Percentiles rank a stretch among this genome's conserved stretches.
Conservation (phyloP, 2,888 invertebrate genomes). For the Lypha dubia region DNA sequence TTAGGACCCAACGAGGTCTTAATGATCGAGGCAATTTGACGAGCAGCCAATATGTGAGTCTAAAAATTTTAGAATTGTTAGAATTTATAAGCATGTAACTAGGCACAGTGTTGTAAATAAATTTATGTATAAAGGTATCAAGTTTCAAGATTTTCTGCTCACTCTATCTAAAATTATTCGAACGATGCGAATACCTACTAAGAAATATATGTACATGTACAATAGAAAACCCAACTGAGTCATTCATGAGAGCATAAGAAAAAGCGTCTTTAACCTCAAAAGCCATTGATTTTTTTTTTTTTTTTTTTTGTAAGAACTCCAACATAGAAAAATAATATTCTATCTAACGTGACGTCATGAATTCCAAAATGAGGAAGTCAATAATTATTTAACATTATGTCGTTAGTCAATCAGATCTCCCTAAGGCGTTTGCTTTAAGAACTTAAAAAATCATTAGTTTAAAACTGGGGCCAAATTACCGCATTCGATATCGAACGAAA, state of each 20-base stretch:
- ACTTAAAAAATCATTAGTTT: background rate
- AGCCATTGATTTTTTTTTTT: background rate
- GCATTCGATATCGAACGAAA: too few relatives aligned
- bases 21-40: conserved; percentile 94
- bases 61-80: conserved; percentile 84
- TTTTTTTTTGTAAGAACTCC: conserved; percentile 9
- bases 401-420: background rate
- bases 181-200: conserved; percentile 47
- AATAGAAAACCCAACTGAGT: conserved; percentile 72
- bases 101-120: too few relatives aligned
- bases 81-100: too few relatives aligned
- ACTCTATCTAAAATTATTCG: background rate
- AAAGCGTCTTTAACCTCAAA: conserved; percentile 79
- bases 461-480: too few relatives aligned
- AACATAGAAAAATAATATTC: background rate
- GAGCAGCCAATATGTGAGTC: conserved; percentile 99
- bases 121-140: too few relatives aligned
- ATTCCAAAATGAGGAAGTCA: background rate
- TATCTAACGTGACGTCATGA: conserved; percentile 58
- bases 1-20: conserved; percentile 98
- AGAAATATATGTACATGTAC: background rate
- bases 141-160: background rate
- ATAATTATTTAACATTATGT: background rate
- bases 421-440: background rate
- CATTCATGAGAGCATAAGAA: conserved; percentile 72